phyloP scores from a whole-genome alignment of 2,113 vertebrate species.

The Zonotrichia leucophrys region DNA sequence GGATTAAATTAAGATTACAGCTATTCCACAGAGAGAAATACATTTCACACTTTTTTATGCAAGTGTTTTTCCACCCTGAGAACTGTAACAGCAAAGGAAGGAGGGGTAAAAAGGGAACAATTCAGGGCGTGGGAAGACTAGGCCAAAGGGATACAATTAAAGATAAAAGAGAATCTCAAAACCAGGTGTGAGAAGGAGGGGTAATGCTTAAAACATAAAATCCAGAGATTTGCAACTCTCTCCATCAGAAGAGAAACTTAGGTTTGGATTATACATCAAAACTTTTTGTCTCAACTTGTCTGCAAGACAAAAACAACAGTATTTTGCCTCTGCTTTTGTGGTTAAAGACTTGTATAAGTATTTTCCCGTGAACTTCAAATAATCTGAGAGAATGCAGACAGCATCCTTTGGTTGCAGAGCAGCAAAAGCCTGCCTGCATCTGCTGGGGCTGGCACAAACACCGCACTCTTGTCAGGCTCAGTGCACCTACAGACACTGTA shows the following conservation, averaged over 20 bases:
- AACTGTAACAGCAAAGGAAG: neutral
- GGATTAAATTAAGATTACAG: constrained; percentile 57
- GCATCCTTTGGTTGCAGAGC: neutral
- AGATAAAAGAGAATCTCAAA: constrained; percentile 62
- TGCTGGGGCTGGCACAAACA: neutral
- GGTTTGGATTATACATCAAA: neutral
- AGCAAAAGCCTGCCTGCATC: neutral
- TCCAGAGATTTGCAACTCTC: neutral
- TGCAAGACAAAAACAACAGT: neutral
- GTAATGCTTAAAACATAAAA: neutral
- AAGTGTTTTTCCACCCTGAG: constrained; percentile 24
- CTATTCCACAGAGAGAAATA: constrained; percentile 20
- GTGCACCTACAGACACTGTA: accelerated
- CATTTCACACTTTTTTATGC: neutral
- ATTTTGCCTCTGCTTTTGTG: neutral
- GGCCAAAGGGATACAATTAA: constrained; percentile 57
- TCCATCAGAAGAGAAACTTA: neutral
- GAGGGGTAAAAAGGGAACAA: constrained; percentile 26
- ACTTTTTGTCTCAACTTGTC: constrained; percentile 32
- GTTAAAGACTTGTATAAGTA: neutral
- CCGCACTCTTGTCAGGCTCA: accelerated
- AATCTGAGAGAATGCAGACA: neutral
- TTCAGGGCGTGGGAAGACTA: constrained; percentile 51
- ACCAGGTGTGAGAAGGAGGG: constrained; percentile 55
- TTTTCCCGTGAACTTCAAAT: neutral